These are phyloP conservation scores for Limonius californicus DNA, from an alignment of 1,140 invertebrate genomes.

Conservation along the genomic window DNA sequence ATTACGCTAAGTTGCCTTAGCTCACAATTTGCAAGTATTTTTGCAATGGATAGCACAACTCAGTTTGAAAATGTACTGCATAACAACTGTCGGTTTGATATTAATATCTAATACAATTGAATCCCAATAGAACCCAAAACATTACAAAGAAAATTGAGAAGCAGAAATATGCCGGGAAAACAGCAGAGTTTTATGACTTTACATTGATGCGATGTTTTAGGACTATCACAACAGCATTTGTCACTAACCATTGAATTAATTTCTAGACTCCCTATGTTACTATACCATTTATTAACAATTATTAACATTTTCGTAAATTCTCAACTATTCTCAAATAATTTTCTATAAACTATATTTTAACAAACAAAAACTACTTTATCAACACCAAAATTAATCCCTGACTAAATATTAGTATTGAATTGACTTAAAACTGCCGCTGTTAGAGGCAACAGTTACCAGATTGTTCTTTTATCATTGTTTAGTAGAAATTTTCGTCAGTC, in stretches of 20 bases:
- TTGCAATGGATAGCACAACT: neutral
- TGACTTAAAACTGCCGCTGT: conserved; percentile 28
- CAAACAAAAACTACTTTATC: conserved; percentile 10
- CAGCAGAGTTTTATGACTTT: too few species aligned
- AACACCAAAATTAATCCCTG: conserved; percentile 27
- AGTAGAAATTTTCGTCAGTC: conserved; percentile 1
- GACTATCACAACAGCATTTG: conserved; percentile 1
- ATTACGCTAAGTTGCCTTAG: conserved; percentile 30
- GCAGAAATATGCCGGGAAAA: too few species aligned
- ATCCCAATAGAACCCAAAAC: too few species aligned
- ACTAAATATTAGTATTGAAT: conserved; percentile 31
- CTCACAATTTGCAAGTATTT: conserved; percentile 17
- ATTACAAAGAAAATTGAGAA: too few species aligned
- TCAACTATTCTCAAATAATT: conserved; percentile 11
- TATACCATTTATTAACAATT: conserved; percentile 13
- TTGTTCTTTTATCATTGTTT: conserved; percentile 2
- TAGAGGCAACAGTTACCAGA: conserved; percentile 12
- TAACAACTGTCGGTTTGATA: too few species aligned
- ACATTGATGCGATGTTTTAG: conserved; percentile 13
- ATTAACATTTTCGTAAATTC: conserved; percentile 15
- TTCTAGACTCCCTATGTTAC: conserved; percentile 5
- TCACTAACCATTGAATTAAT: conserved; percentile 14
- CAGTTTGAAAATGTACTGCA: too few species aligned
- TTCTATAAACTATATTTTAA: conserved; percentile 12
- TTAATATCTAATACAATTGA: too few species aligned